A percentile compares a stretch with the other conserved stretches of the same genome.
Conservation (phyloP, 2,797 vertebrate species). For the Anguilla pacifica region DNA sequence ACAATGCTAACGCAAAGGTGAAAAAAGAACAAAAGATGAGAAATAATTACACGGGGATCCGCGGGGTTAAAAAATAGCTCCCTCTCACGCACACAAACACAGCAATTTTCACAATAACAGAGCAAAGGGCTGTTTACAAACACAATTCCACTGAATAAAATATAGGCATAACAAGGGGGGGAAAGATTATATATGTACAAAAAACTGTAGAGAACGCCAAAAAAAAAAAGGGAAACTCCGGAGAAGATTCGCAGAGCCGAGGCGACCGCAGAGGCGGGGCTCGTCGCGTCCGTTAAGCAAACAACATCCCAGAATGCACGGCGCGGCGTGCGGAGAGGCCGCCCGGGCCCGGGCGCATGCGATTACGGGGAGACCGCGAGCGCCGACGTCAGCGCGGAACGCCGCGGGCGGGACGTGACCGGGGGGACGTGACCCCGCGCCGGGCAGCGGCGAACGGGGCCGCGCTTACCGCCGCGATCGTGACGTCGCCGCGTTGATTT, state of each 20-base stretch:
- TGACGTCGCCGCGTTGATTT: background rate
- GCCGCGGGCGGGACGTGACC: no score
- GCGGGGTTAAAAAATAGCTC: background rate
- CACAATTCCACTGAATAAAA: background rate
- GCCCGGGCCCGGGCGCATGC: no score
- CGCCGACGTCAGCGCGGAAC: no score
- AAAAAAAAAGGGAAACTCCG: background rate
- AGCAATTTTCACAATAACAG: background rate
- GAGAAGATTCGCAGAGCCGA: background rate
- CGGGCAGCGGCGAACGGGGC: background rate
- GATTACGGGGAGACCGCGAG: no score
- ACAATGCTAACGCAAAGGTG: background rate
- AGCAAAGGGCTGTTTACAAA: background rate
- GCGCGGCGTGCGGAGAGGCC: background rate
- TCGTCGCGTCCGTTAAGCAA: background rate
- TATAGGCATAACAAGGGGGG: background rate
- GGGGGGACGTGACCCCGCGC: no score
- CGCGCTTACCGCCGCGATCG: background rate
- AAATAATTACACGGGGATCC: background rate
- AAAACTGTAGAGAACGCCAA: background rate
- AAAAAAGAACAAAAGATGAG: background rate
- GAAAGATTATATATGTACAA: background rate
- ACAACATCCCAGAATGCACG: background rate
- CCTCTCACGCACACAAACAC: background rate
- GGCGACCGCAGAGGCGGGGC: background rate